Base-by-base conservation (phyloP, 2,113 vertebrate species). In the Poeciliopsis retropinna region DNA sequence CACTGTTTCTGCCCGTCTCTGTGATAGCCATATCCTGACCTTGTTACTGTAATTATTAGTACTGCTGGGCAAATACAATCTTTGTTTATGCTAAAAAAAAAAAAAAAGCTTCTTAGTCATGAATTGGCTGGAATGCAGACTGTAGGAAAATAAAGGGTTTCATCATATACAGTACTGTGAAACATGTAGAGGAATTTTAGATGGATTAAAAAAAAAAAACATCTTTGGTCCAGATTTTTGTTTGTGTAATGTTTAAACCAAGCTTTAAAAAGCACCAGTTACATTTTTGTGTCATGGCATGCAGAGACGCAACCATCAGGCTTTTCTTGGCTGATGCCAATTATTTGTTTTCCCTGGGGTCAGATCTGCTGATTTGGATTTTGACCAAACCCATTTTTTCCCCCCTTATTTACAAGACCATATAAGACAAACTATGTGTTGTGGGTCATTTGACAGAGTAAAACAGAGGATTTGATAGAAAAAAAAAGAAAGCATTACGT, bases 21-120 rank as follows among this genome's bases (percentile, higher is more conserved):
- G 67, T 44, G 44, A 79, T 84, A 63, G 64, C 72, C 83, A 73
- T 62, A n/a, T 67, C 81, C 47, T 85, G 72, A 86, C 86, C 73
- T 73, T 80, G 73, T 88, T 87, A 71, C 57, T 64, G 71, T 51
- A 61, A 78, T 77, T 76, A 60, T 75, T 78, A 60, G 60, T 77
- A 78, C 76, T 85, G 67, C 75, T 80, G 51, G 3, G 62, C 30
- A 82, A 87, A 87, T 73, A 76, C 62, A 72, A 63, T 64, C 67
- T 86, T 76, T 66, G 29, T 79, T 34, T 70, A n/a, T 68, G 62
- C 34, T 62, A 78, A 85, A 73, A 34, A 32, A 32, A 32, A 69
- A 78, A 87, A 82, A 71, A 6, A 19, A 4, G 1, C 47, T 57
- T 62, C 29, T 34, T 17, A 47, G 41, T 34, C 70, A 81, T 70